Evolutionary conservation across 1,140 invertebrate genomes (phyloP).

Genomic region (Eufriesea mexicana): DNA sequence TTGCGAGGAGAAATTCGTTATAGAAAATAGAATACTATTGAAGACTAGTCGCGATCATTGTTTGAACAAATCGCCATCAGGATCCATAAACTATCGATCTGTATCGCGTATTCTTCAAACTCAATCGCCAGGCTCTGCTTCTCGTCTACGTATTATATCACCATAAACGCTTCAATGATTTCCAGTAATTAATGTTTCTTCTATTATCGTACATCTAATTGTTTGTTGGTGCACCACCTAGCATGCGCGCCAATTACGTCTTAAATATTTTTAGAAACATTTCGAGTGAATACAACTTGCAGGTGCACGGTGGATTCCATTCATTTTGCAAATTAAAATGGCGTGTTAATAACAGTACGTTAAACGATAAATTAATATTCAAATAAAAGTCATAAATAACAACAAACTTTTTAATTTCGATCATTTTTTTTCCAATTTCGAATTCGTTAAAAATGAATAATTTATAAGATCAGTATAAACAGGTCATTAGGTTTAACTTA

Average conservation of each 20-base stretch:
- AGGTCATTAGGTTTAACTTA: too few relatives aligned
- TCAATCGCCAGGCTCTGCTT: slow-evolving; percentile 47
- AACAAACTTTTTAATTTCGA: neutral
- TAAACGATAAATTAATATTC: neutral
- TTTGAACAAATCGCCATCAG: slow-evolving; percentile 46
- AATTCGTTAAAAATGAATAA: too few relatives aligned
- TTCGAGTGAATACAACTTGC: too few relatives aligned
- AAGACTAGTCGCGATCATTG: slow-evolving; percentile 69
- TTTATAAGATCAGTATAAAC: too few relatives aligned
- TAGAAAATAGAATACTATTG: slow-evolving; percentile 70
- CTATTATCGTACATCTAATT: slow-evolving; percentile 26
- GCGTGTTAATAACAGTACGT: neutral
- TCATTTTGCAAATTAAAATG: neutral
- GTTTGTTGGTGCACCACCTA: slow-evolving; percentile 33
- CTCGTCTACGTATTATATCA: slow-evolving; percentile 65
- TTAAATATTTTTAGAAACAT: slow-evolving; percentile 2
- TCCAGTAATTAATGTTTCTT: slow-evolving; percentile 44
- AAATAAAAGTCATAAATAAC: neutral
- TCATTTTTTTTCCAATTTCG: too few relatives aligned
- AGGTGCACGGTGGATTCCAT: too few relatives aligned
- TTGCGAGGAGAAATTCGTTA: slow-evolving; percentile 34
- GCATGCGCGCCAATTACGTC: slow-evolving; percentile 11
- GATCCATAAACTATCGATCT: neutral
- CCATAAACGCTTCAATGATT: slow-evolving; percentile 67
- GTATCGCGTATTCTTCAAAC: slow-evolving; percentile 52